Evolutionary conservation across 2,113 vertebrate species (phyloP).

Genomic region (Mesocricetus auratus): DNA sequence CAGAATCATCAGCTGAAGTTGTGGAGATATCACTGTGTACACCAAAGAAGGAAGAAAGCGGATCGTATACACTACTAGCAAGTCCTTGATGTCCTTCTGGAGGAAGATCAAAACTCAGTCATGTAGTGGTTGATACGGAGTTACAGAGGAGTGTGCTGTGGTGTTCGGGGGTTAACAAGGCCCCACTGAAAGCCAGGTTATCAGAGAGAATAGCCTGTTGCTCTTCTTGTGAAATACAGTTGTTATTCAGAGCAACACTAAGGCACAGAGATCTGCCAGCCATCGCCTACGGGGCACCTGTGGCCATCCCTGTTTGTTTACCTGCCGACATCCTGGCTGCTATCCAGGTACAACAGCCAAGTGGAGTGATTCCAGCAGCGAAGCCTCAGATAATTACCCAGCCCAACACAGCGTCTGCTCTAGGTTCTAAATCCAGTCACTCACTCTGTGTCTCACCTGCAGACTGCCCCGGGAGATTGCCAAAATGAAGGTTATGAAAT

Average conservation of each 20-base stretch:
- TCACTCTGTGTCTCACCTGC: not conserved
- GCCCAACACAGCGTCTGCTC: not conserved
- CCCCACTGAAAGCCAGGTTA: not conserved
- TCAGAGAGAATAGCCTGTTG: slow-evolving; percentile 25
- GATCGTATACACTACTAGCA: not conserved
- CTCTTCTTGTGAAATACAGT: slow-evolving; percentile 13
- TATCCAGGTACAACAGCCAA: not conserved
- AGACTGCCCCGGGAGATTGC: slow-evolving; percentile 20
- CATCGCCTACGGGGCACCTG: not conserved
- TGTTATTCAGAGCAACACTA: not conserved
- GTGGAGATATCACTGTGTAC: not conserved
- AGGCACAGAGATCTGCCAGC: not conserved
- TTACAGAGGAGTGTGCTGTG: not conserved
- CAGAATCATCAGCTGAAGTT: not conserved
- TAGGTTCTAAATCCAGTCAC: not conserved
- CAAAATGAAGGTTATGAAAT: not conserved
- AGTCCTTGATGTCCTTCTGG: not conserved
- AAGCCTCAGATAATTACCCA: not conserved
- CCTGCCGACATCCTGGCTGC: not conserved
- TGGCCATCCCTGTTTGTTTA: slow-evolving; percentile 9
- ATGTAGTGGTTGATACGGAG: not conserved
- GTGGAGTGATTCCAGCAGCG: not conserved
- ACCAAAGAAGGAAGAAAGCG: slow-evolving; percentile 4
- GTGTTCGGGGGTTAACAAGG: not conserved
- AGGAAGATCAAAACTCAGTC: slow-evolving; percentile 34